Conservation (phyloP, 2,888 invertebrate genomes). For the Ptilodon capucinus region DNA sequence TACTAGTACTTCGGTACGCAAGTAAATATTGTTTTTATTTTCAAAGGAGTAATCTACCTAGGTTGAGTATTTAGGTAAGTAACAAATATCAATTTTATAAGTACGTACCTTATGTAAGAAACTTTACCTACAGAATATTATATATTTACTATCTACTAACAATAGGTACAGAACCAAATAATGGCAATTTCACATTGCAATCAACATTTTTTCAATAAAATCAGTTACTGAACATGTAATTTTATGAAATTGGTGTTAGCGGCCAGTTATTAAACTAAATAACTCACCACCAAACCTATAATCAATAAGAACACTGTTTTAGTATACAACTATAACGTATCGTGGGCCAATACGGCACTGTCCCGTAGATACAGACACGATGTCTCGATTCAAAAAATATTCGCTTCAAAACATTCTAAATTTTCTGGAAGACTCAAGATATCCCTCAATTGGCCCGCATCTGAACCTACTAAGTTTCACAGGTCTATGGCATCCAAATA, state of each 20-base stretch:
- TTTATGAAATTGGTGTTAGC: neutral
- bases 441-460: slow-evolving; percentile 58
- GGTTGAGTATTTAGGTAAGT: no score
- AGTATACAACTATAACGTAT: no score
- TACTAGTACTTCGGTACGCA: no score
- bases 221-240: neutral
- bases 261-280: neutral
- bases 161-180: neutral
- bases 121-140: neutral
- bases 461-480: slow-evolving; percentile 40
- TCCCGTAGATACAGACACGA: slow-evolving; percentile 5
- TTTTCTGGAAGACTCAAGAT: slow-evolving; percentile 43
- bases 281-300: neutral
- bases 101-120: no score
- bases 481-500: slow-evolving; percentile 55
- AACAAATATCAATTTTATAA: no score
- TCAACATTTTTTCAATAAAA: neutral
- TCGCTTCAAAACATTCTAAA: slow-evolving; percentile 19
- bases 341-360: no score
- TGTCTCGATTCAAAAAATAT: neutral
- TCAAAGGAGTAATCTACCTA: no score
- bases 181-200: neutral
- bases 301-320: no score
- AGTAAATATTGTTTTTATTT: no score
- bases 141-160: neutral